Base-by-base conservation (phyloP, 64 coral and sea anemone species). In the Exaiptasia diaphana region DNA sequence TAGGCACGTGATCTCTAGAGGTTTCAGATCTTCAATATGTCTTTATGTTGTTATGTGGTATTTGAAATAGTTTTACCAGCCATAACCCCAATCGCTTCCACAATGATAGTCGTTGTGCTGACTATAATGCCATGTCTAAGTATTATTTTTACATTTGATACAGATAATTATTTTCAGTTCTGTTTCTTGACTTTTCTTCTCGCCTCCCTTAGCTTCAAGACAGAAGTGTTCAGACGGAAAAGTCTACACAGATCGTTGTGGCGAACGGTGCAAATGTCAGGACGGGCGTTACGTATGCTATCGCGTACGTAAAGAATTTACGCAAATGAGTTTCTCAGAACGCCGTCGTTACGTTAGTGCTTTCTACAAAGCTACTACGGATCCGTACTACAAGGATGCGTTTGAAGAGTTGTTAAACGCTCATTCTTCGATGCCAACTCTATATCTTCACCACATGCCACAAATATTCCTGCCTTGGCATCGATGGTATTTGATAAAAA, bases 381-480 rank as follows among this genome's bases (percentile, higher is more conserved):
- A 91, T 28, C 80, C 58, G n/a, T 38, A 76, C 50, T 91, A 91
- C 52, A 91, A 50, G 25, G 58, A 78, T 8, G 81, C 85, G 3
- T 85, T 71, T 46, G 75, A 77, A 54, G 67, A 54, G 42, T 32
- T 91, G 35, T 41, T 83, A 2, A 79, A 40, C 8, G 50, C 52
- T 23, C 88, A 91, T 84, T 72, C 81, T 18, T 38, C 24, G 23
- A 56, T 84, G 11, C 81, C 81, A 1, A 72, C 24, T 30, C 26
- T 50, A 14, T 67, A 75, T 3, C 83, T 93, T 9, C 90, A 93
- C 36, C 90, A 93, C 68, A 87, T 80, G 50, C 68, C 77, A 18
- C 70, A 82, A 25, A 93, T 93, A 41, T 93, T 93, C 50, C 49
- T 93, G 4, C 90, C 90, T 5, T 93, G 90, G 90, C 90, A 93